Base-by-base conservation (phyloP, 2,797 vertebrate genomes). In the Gymnopithys bicolor region DNA sequence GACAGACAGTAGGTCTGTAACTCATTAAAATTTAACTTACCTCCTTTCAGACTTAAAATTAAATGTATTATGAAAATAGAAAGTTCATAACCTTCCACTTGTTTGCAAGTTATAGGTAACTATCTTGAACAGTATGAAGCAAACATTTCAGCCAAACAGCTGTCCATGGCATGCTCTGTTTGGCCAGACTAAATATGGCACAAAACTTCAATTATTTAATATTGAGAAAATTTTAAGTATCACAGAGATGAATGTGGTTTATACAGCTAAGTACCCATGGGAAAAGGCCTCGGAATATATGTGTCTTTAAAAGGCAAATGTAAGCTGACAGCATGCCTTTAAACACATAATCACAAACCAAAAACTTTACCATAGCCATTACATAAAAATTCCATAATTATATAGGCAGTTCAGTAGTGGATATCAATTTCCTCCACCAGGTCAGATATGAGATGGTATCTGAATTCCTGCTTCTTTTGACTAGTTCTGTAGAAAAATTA, bases 161-260 rank as follows among this genome's bases (percentile, higher is more conserved):
- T 96, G 81, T 59, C 64, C 75, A 62, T 16, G 25, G 19, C 80
- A 85, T 51, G 64, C 22, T 89, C 60, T 83, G 64, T 53, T 93
- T 90, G 56, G 51, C 37, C 70, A 87, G 63, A 66, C 7, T 69
- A 87, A 95, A 90, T 71, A 56, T 80, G 85, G 71, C 53, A 89
- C 45, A 87, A 85, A 71, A 84, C 18, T 71, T 94, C 79, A 90
- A 93, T 93, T 95, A 96, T 96, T 95, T 89, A 96, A 74, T 43
- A 24, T 35, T 2, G 3, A 80, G 71, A 90, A 95, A 70, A 95
- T 77, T 89, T 85, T 75, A 74, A 10, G 56, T 79, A 90, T 76
- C 60, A 74, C 30, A 87, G 15, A 90, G 37, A 62, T 30, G 30
- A 90, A 59, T 73, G 56, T 80, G 46, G 11, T 56, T 87, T 84